Evolutionary conservation across 2,797 vertebrate genomes (phyloP).

Genomic region (Muscicapa striata): DNA sequence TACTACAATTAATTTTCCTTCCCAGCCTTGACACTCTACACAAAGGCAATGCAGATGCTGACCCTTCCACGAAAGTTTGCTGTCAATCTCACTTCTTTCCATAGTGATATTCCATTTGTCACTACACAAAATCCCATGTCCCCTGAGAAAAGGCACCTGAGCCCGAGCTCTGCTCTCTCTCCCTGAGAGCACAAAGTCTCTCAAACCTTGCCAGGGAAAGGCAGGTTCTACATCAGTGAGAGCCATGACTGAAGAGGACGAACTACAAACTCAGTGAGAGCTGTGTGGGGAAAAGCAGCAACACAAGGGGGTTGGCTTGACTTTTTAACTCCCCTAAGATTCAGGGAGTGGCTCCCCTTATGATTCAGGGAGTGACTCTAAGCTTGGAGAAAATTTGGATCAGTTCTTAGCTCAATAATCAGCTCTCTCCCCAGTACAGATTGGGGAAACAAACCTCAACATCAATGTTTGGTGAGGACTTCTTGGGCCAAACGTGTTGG

Average conservation of each 20-base stretch:
- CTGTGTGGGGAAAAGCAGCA: fast-evolving
- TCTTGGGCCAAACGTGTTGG: fast-evolving
- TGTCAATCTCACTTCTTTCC: neutral
- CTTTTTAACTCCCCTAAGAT: neutral
- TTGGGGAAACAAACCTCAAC: fast-evolving
- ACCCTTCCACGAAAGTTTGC: neutral
- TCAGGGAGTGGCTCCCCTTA: fast-evolving
- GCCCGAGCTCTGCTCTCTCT: fast-evolving
- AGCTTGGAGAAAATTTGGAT: neutral
- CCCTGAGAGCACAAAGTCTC: fast-evolving
- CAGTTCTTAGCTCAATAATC: fast-evolving
- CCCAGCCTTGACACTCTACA: neutral
- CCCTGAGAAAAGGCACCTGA: neutral
- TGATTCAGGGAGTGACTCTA: fast-evolving
- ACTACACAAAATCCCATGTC: fast-evolving
- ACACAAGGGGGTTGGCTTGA: fast-evolving
- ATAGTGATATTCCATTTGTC: neutral
- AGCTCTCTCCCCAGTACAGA: too few species aligned
- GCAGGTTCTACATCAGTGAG: neutral
- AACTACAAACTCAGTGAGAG: fast-evolving
- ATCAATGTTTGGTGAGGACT: fast-evolving
- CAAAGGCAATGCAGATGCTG: neutral
- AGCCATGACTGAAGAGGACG: neutral
- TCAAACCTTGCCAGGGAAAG: fast-evolving
- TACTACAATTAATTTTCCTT: neutral